Percentiles rank a stretch among this genome's conserved stretches.
Evolutionary conservation across 2,113 vertebrate species (phyloP).

Genomic region (Cephalophus harveyi): DNA sequence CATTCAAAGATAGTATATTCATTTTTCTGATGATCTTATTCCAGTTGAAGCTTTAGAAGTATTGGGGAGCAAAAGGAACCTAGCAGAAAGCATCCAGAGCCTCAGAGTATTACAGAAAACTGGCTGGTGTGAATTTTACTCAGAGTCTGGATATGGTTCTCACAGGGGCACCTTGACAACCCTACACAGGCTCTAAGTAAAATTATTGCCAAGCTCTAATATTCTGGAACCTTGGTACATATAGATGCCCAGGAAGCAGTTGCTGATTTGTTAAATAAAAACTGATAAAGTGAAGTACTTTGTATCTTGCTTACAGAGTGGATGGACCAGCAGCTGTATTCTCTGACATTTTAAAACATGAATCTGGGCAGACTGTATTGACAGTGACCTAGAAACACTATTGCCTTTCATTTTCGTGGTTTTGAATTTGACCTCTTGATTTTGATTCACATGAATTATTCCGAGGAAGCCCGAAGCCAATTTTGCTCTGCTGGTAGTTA

Average conservation of each 20-base stretch:
- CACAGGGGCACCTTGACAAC: background rate
- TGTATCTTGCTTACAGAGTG: background rate
- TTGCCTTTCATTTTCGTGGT: background rate
- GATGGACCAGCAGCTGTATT: background rate
- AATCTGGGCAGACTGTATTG: background rate
- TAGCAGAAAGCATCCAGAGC: background rate
- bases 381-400: background rate
- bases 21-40: background rate
- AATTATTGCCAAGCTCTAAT: background rate
- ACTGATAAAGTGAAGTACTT: background rate
- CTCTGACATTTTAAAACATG: background rate
- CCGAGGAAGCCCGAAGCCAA: background rate
- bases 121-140: background rate
- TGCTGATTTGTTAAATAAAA: background rate
- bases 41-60: background rate
- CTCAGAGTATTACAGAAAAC: background rate
- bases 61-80: background rate
- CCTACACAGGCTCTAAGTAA: background rate
- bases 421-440: slow-evolving; percentile 28
- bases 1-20: background rate
- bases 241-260: background rate
- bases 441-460: background rate
- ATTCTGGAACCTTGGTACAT: background rate
- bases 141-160: background rate
- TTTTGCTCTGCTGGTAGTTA: background rate